Evolutionary conservation across 2,888 invertebrate genomes (phyloP), one percentile per base, ranked within the genome.

Genomic region (Herminia tarsipennalis): DNA sequence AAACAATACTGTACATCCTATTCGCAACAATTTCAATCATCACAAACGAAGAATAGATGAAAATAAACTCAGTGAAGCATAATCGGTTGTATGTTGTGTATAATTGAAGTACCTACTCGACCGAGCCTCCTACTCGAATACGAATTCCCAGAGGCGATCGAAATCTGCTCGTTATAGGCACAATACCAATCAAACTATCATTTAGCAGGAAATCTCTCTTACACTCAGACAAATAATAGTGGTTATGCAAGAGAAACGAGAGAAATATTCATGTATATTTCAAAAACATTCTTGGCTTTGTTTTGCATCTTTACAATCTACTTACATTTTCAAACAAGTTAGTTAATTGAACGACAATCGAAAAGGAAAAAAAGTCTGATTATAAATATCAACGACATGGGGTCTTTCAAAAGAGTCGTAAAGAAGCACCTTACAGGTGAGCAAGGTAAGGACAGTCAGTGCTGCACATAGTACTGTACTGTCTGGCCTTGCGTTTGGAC

Each of bases 181-280:
- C 10, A 24, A 24, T 25, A 32, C 17, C 30, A 14, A 24, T 40
- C 39, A 13, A 27, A 40, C 6, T 12, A 17, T 17, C 10, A 35
- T 34, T 25, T 24, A 8, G 12, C 13, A 2, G 6, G 2, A 6
- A 6, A 13, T 0, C 2, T 13, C 13, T 13, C 25, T 8, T 27
- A 3, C 13, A 13, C 13, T 13, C 25, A 5, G 10, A 13, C 6
- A 5, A n/a, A 5, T 5, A 16, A 28, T 8, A 28, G 14, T 27
- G 16, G 2, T 9, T 24, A 9, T 9, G 3, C 24, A 2, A 24
- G 24, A 24, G 10, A 24, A 9, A 3, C n/a, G 4, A 8, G 4
- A 10, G 24, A 24, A 24, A 24, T 24, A 24, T 24, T 8, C 9
- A 9, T 24, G 9, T 24, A 24, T 2, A 24, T 24, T 9, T n/a